These are phyloP conservation scores for Poliocrania exsul DNA, from an alignment of 2,797 vertebrate genomes.

Conservation along the genomic window DNA sequence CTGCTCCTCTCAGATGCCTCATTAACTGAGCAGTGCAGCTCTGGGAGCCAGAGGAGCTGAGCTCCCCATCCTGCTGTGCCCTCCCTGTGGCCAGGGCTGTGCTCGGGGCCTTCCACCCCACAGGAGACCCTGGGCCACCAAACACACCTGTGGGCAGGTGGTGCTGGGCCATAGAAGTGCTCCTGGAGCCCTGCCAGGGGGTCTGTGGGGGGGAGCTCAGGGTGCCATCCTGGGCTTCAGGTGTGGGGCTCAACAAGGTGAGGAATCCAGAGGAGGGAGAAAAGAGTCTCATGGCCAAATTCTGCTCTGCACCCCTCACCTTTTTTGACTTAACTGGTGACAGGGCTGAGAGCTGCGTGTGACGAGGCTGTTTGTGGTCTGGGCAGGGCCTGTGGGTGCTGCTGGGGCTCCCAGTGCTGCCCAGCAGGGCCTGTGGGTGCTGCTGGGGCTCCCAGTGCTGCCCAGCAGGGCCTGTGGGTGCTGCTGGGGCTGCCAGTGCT, in stretches of 20 bases:
- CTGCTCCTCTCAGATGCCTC: constrained; percentile 58
- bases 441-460: neutral
- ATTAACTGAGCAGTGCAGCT: constrained; percentile 64
- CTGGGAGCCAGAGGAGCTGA: constrained; percentile 64
- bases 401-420: no score
- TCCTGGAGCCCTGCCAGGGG: neutral
- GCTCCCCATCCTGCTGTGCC: neutral
- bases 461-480: neutral
- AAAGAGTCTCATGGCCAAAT: neutral
- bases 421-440: no score
- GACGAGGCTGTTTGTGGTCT: no score
- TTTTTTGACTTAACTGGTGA: neutral
- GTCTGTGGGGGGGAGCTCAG: neutral
- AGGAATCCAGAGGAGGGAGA: neutral
- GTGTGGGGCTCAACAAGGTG: neutral
- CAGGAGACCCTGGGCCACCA: neutral
- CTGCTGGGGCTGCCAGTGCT: neutral
- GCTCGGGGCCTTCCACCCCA: neutral
- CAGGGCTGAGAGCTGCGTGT: neutral
- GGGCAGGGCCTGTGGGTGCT: no score
- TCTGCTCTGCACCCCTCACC: neutral
- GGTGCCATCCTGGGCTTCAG: neutral
- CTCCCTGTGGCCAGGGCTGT: neutral
- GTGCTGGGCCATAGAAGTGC: neutral
- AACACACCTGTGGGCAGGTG: neutral